Base-by-base conservation (phyloP, 2,888 invertebrate species). In the Melinaea marsaeus region DNA sequence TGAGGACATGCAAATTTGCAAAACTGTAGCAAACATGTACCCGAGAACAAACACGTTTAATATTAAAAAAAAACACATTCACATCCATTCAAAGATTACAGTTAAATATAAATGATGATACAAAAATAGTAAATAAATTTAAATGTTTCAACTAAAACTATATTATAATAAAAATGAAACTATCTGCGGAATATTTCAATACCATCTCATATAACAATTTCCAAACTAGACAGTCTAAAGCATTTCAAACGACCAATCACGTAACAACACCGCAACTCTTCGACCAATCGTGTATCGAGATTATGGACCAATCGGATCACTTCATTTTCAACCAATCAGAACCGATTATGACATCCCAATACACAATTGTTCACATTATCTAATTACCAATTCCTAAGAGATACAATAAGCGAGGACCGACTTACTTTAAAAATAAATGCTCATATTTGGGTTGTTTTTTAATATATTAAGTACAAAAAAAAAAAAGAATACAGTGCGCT, bases 361-460 rank as follows among this genome's bases (percentile, higher is more conserved):
- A 60, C 58, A 62, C 55, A 42, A 55, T 60, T 63, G 54, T 42
- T 55, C 64, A 46, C 58, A 61, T 54, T 33, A 13, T 45, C 54
- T 57, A 60, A 22, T 2, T 42, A 56, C 57, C 61, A 54, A 9
- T 55, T 66, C 57, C 56, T 65, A 64, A 57, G 46, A 57, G 63
- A 69, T 61, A 67, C 65, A 63, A 64, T 66, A 69, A 67, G 69
- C 58, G 71, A 68, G 67, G 32, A 64, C 70, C 62, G 67, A 67
- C 63, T 60, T 57, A 61, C 57, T 13, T 35, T 32, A 42, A 61
- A 46, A 32, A 51, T 51, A 32, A 51, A 51, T 51, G 51, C 51
- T 51, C 51, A 32, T 32, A 32, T 51, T 51, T 51, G 22, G 51
- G 32, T 51, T 51, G 9, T 32, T 9, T 51, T 22, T 48, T 6